Conservation (phyloP, 1,140 invertebrate genomes). For the Heliconius hermathena region DNA sequence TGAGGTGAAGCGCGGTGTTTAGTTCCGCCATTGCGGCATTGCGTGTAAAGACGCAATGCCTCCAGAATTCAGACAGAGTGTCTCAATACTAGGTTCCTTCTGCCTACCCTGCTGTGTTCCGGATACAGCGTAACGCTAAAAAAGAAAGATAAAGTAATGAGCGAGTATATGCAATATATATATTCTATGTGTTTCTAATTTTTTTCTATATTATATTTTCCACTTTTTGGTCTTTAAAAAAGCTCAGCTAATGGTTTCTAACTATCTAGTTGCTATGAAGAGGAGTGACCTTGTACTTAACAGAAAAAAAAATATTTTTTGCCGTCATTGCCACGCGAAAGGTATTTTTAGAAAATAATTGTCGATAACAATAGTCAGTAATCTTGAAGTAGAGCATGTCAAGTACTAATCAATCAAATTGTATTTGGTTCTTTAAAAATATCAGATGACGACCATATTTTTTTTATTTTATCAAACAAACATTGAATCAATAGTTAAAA, state of each 20-base stretch:
- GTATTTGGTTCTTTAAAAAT: conserved; percentile 23
- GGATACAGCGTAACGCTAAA: too few relatives aligned
- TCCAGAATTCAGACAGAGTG: too few relatives aligned
- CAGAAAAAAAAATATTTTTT: conserved; percentile 19
- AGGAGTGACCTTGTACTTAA: conserved; percentile 27
- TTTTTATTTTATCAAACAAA: conserved; percentile 5
- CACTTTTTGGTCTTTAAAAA: too few relatives aligned
- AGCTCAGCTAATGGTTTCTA: not conserved
- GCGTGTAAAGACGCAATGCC: too few relatives aligned
- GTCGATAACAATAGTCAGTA: conserved; percentile 46
- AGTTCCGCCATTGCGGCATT: too few relatives aligned
- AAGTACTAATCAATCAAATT: conserved; percentile 43
- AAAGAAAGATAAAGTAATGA: too few relatives aligned
- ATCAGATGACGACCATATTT: not conserved
- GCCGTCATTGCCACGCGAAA: conserved; percentile 22
- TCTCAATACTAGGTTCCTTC: too few relatives aligned
- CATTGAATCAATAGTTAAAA: not conserved
- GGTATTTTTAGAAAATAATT: conserved; percentile 46
- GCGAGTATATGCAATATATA: too few relatives aligned
- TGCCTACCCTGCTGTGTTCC: too few relatives aligned
- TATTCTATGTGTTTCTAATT: too few relatives aligned
- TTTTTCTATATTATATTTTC: too few relatives aligned
- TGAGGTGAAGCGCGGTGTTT: too few relatives aligned
- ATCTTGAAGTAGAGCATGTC: conserved; percentile 48
- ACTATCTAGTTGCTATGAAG: not conserved